Evolutionary conservation across 2,113 vertebrate genomes (phyloP), one percentile per base, ranked within the genome.

Genomic region (Erpornis zantholeuca): DNA sequence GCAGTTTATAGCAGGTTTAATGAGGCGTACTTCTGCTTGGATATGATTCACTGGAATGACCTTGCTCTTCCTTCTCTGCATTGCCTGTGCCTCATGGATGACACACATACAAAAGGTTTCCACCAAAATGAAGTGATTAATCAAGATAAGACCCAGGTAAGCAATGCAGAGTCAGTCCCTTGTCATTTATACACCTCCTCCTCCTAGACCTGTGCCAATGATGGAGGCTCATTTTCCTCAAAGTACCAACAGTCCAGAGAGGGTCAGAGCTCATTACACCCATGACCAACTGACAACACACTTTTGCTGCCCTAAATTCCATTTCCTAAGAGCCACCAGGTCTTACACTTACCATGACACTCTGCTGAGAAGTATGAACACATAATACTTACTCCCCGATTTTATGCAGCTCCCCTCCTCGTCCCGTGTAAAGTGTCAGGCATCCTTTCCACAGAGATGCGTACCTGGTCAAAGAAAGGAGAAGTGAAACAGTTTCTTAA

Each of bases 361-460:
- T 35, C 69, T 63, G 69, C 42, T 53, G 82, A 75, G 12, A 70
- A 57, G 23, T n/a, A 52, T 8, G n/a, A 57, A n/a, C 15, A 36
- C 0, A 0, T 66, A 84, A 96, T 98, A 99, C 99, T 99, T 97
- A 99, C 99, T 99, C 99, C 93, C 99, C 99, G 66, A 99, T 99
- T 98, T 99, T 99, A 94, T 99, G 99, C 80, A 99, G 98, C 92
- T 99, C 99, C 35, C 99, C 99, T 90, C 99, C 99, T 97, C 99
- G 98, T 94, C 99, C 99, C 31, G 99, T 99, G 97, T 99, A 99
- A 69, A 99, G 97, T 0, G 99, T 99, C 96, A 99, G 97, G 82
- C 99, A 99, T 50, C 99, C 99, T 98, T 99, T 99, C 99, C 99
- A 99, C 80, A 99, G 99, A 72, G 99, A 99, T 4, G 99, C 99